A percentile compares a stretch with the other conserved stretches of the same genome.
Evolutionary conservation across 2,797 vertebrate genomes (phyloP).

Genomic region (Sciurus vulgaris): DNA sequence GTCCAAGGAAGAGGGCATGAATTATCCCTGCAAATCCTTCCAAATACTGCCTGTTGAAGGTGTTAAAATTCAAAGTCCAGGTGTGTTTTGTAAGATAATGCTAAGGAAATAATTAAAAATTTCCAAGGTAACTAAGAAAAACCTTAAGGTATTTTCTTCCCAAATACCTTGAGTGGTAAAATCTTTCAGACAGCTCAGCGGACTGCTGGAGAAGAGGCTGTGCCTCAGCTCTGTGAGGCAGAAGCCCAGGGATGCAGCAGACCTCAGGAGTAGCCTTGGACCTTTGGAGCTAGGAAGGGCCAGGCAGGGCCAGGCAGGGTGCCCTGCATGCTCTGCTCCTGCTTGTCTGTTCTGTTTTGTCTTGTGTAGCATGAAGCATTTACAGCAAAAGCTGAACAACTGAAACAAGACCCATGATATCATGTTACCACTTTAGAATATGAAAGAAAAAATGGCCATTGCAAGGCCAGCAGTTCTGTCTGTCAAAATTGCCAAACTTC

Average conservation of each 20-base stretch:
- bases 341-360: background rate
- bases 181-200: background rate
- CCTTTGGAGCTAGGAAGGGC: rapidly evolving
- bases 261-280: too few relatives aligned
- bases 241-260: background rate
- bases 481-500: background rate
- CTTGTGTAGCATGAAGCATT: background rate
- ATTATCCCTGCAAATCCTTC: background rate
- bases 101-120: background rate
- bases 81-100: background rate
- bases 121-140: background rate
- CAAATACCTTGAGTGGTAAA: background rate
- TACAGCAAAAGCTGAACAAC: background rate
- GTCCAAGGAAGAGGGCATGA: too few relatives aligned
- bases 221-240: too few relatives aligned
- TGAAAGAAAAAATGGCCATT: background rate
- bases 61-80: background rate
- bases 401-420: background rate
- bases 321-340: background rate
- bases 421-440: background rate
- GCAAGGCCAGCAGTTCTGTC: background rate
- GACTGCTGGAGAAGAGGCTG: background rate
- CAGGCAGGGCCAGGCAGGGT: background rate
- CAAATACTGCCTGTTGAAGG: background rate
- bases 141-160: background rate